phyloP scores from a whole-genome alignment of 1,140 invertebrate genomes.

The Arion vulgaris region DNA sequence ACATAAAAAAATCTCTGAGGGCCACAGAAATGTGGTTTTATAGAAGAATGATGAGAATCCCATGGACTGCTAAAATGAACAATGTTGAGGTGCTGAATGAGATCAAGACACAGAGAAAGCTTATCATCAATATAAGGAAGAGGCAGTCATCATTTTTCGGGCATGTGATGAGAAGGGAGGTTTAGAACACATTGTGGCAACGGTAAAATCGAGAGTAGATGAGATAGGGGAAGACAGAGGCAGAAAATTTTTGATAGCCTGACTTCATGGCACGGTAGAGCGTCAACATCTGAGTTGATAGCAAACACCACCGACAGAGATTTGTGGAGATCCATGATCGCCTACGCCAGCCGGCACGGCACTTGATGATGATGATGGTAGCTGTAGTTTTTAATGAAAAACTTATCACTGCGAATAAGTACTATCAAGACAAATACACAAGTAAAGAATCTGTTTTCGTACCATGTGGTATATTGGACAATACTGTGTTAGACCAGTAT shows the following conservation, averaged over 20 bases:
- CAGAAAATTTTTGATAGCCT: neutral
- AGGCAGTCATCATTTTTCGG: neutral
- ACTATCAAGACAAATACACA: no score
- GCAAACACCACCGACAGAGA: neutral
- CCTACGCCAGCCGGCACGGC: neutral
- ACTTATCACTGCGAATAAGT: no score
- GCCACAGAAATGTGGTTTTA: neutral
- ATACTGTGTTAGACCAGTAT: no score
- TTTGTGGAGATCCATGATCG: neutral
- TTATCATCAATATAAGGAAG: no score
- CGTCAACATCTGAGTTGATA: neutral
- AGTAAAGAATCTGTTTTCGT: no score
- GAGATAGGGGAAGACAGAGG: neutral
- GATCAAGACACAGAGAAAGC: neutral
- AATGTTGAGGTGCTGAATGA: neutral
- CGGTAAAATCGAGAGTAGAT: no score
- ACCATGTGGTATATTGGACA: no score
- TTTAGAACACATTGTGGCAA: neutral
- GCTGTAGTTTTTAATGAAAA: neutral
- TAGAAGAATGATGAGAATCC: neutral
- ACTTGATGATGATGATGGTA: neutral
- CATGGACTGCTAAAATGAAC: neutral
- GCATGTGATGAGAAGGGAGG: neutral
- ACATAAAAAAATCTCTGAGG: neutral
- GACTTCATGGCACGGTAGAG: neutral